Evolutionary conservation across 2,113 vertebrate genomes (phyloP).

Genomic region (Dryoscopus gambensis): DNA sequence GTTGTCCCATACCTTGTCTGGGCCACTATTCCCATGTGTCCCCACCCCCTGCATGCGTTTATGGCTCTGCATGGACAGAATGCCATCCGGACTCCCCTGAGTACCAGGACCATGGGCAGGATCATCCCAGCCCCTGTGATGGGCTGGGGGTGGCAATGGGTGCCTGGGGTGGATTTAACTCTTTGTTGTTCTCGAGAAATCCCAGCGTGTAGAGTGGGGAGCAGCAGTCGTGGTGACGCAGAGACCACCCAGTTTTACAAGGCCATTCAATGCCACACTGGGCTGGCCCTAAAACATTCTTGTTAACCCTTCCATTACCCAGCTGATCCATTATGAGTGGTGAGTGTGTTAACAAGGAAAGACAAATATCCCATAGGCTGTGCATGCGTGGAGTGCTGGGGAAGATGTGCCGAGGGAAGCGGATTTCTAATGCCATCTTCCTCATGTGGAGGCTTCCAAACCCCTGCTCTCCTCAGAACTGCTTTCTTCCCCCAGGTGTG

Average conservation of each 20-base stretch:
- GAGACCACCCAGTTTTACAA: background rate
- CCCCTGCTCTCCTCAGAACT: background rate
- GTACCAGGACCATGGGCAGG: background rate
- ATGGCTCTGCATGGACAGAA: background rate
- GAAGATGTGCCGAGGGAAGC: background rate
- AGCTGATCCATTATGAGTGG: background rate
- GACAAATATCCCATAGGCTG: background rate
- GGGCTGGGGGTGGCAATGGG: background rate
- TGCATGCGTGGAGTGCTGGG: background rate
- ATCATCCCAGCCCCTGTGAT: background rate
- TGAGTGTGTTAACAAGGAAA: background rate
- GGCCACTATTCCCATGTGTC: background rate
- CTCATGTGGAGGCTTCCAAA: background rate
- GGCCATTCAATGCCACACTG: rapidly evolving
- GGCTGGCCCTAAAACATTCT: background rate
- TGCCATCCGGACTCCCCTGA: background rate
- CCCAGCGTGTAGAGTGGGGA: rapidly evolving
- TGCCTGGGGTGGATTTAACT: background rate
- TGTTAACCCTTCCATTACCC: background rate
- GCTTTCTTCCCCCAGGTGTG: constrained; percentile 69
- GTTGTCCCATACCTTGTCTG: background rate
- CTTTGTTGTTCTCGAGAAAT: background rate
- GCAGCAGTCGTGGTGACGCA: background rate
- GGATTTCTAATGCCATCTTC: background rate
- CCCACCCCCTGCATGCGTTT: rapidly evolving